Evolutionary conservation across 2,797 vertebrate genomes (phyloP), one percentile per base, ranked within the genome.

Genomic region (Eulemur coronatus): DNA sequence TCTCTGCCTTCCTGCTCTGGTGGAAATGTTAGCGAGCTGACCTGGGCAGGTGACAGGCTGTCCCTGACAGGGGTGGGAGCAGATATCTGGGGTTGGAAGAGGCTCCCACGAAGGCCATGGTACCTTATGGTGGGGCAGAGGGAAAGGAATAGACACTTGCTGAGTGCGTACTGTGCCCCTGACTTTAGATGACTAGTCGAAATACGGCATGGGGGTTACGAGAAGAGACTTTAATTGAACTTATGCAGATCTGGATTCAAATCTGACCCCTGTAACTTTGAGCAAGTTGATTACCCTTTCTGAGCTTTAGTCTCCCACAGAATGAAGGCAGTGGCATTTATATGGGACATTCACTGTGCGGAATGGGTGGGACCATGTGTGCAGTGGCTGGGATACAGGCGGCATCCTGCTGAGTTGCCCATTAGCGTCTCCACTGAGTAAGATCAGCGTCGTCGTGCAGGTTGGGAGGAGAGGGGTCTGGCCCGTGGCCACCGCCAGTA

Each of bases 321-420:
- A 43, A 73, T 2, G 38, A 43, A 30, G 69, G 12, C 26, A 4
- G 48, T 3, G 28, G 70, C 10, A 4, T 35, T 69, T 35, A 15
- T 0, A 9, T 28, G 20, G 35, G 35, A 48, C 24, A 11, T 14
- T 30, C 43, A 2, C n/a, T 20, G 0, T 10, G 72, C 15, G 15
- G 10, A 22, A 43, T 26, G n/a, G 15, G 20, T 1, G 24, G 24
- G 1, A 7, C 4, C 0, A 1, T 0, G 0, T 15, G 18, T 30
- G 14, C 38, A 0, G 8, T 10, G 50, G 11, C 61, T n/a, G 20
- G 43, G 72, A 20, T 35, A 1, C 0, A 20, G 46, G 50, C 1
- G 55, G 48, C 78, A 61, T 22, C 52, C 84, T 55, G 2, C 4
- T 7, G 22, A 20, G 52, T 33, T 13, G 35, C n/a, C n/a, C 12